Evolutionary conservation across 2,888 invertebrate genomes (phyloP).

Genomic region (Antitype chi): DNA sequence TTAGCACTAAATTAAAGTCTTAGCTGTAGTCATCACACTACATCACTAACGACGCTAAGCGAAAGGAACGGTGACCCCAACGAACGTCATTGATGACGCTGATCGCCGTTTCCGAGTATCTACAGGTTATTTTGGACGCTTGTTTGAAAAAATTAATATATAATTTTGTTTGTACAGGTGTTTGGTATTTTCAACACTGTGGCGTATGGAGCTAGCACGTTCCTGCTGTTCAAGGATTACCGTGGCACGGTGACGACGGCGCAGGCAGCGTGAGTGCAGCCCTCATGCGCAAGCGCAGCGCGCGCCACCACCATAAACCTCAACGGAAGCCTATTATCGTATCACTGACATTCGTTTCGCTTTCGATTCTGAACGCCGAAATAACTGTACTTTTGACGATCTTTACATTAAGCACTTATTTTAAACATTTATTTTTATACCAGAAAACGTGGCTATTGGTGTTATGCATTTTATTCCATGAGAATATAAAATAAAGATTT

Average conservation of each 20-base stretch:
- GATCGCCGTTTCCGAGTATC: background rate
- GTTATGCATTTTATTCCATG: constrained; percentile 14
- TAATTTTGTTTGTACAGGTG: constrained; percentile 88
- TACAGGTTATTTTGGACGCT: background rate
- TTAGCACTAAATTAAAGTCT: background rate
- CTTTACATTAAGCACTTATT: constrained; percentile 61
- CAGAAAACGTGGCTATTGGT: background rate
- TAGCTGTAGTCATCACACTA: background rate
- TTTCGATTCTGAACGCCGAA: constrained; percentile 69
- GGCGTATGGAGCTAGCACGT: constrained; percentile 94
- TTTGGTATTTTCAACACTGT: constrained; percentile 96
- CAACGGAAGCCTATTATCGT: constrained; percentile 66
- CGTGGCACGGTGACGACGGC: constrained; percentile 83
- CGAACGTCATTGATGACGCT: background rate
- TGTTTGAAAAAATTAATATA: constrained; percentile 14
- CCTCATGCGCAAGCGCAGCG: constrained; percentile 48
- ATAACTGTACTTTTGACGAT: constrained; percentile 46
- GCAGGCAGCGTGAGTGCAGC: constrained; percentile 72
- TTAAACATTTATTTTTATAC: constrained; percentile 20
- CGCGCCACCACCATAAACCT: constrained; percentile 60
- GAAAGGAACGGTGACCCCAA: background rate
- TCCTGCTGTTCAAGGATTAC: constrained; percentile 94
- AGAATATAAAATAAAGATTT: background rate
- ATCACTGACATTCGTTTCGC: constrained; percentile 70
- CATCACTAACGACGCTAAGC: background rate